Evolutionary conservation across 2,888 invertebrate species (phyloP).

Genomic region (Anthophora plumipes): DNA sequence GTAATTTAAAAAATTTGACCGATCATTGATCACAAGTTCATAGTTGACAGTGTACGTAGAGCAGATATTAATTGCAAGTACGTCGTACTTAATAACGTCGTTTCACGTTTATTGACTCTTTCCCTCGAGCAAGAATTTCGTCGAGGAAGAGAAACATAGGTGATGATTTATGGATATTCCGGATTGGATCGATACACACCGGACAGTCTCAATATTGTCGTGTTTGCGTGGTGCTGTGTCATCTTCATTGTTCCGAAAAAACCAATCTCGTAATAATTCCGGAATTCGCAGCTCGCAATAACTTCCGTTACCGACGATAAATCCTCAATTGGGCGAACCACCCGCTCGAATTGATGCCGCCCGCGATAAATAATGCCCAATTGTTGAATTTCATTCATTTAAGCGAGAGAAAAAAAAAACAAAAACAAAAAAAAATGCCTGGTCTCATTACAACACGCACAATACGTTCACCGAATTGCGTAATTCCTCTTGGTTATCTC

Average conservation of each 20-base stretch:
- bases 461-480: background rate
- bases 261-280: conserved; percentile 54
- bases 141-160: too few relatives aligned
- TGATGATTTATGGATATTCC: conserved; percentile 29
- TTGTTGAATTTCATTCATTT: conserved; percentile 27
- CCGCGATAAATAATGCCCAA: conserved; percentile 27
- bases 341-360: conserved; percentile 15
- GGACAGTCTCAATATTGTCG: conserved; percentile 39
- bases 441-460: conserved; percentile 4
- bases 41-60: too few relatives aligned
- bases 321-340: conserved; percentile 38
- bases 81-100: background rate
- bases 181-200: conserved; percentile 30
- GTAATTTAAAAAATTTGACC: background rate
- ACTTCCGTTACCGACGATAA: conserved; percentile 48
- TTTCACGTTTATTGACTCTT: background rate
- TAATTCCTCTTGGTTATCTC: background rate
- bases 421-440: too few relatives aligned
- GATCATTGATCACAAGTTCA: background rate
- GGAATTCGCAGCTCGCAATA: conserved; percentile 52
- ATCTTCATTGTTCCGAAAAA: conserved; percentile 53
- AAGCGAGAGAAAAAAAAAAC: background rate
- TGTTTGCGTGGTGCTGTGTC: conserved; percentile 19
- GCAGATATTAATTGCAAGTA: background rate
- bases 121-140: background rate